A percentile compares a stretch with the other conserved stretches of the same genome.
Conservation (phyloP, 2,113 vertebrate species). For the Canis aureus region DNA sequence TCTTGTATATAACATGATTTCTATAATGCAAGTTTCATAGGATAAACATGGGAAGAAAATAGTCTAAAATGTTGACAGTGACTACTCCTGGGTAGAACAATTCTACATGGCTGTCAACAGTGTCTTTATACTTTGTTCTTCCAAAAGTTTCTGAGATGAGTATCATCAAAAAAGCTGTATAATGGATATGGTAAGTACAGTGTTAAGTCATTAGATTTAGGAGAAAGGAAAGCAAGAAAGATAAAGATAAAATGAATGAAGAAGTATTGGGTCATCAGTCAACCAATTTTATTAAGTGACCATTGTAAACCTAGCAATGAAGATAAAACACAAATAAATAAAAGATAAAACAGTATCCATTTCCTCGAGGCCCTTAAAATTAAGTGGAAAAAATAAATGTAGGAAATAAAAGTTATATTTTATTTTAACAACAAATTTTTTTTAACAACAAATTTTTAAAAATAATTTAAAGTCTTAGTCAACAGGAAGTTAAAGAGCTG, state of each 20-base stretch:
- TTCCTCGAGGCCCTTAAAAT: slow-evolving; percentile 2
- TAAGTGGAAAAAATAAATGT: slow-evolving; percentile 42
- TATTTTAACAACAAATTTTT: not conserved
- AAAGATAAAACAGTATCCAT: not conserved
- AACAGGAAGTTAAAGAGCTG: not conserved
- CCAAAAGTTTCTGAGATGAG: not conserved
- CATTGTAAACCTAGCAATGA: not conserved
- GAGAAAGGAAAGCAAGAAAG: not conserved
- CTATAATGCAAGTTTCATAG: not conserved
- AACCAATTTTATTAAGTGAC: not conserved
- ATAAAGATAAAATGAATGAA: not conserved
- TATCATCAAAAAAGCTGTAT: not conserved
- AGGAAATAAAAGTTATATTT: slow-evolving; percentile 35
- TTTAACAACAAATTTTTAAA: slow-evolving; percentile 11
- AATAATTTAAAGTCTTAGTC: slow-evolving; percentile 20
- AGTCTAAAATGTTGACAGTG: not conserved
- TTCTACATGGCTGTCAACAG: not conserved
- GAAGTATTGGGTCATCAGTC: not conserved
- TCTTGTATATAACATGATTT: not conserved
- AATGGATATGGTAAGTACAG: not conserved
- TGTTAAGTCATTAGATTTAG: not conserved
- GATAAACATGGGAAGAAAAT: not conserved
- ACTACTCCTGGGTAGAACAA: not conserved
- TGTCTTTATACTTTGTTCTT: not conserved
- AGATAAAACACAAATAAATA: not conserved